Conservation (phyloP, 2,113 vertebrate genomes). For the Tauraco erythrolophus region DNA sequence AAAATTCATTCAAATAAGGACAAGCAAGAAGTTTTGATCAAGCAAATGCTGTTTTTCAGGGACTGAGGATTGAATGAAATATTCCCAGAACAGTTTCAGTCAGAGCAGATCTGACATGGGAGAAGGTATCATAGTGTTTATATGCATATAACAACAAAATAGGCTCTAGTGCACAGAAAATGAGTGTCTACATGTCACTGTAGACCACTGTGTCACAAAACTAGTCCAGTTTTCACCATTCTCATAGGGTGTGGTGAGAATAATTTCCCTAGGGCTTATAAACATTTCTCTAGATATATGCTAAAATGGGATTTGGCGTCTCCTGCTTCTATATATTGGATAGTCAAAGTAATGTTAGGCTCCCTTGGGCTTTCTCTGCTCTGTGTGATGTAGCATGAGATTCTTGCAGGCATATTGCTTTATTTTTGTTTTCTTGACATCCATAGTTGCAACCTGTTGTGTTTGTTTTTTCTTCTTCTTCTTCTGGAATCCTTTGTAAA, state of each 20-base stretch:
- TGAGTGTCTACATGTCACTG: accelerated
- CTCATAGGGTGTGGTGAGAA: not conserved
- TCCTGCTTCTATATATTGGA: not conserved
- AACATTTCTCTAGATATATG: not conserved
- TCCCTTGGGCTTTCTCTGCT: not conserved
- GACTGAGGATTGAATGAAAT: not conserved
- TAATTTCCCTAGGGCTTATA: not conserved
- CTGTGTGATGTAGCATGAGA: not conserved
- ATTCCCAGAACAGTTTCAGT: not conserved
- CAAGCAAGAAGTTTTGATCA: not conserved
- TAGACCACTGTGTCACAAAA: not conserved
- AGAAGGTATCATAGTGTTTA: not conserved
- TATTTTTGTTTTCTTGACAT: not conserved
- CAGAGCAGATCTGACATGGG: not conserved
- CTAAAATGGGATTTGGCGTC: not conserved
- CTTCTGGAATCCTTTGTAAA: not conserved
- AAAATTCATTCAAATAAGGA: not conserved
- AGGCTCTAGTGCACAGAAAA: not conserved
- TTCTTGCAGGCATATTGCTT: not conserved
- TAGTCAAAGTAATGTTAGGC: not conserved
- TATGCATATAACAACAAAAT: not conserved
- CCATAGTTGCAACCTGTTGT: not conserved
- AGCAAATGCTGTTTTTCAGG: not conserved
- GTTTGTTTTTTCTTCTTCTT: not conserved
- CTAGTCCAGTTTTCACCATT: not conserved